Conservation (phyloP, 2,888 invertebrate species). For the Lypha dubia region DNA sequence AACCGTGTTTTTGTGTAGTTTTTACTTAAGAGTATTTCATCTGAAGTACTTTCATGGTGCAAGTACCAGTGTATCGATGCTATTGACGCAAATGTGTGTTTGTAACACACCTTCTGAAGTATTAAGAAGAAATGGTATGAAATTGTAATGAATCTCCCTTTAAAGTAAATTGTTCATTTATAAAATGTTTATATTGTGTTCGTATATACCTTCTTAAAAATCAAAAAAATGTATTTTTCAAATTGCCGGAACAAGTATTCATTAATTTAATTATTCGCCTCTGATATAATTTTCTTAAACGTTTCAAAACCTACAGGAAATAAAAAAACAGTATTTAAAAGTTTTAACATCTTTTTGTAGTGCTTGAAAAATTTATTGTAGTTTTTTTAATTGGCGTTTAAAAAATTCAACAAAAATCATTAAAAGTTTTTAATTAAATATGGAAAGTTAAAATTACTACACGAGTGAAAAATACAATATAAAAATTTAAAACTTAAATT, state of each 20-base stretch:
- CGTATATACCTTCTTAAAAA: not conserved
- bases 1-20: constrained; percentile 30
- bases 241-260: not conserved
- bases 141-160: constrained; percentile 49
- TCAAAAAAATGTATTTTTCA: not conserved
- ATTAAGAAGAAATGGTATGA: constrained; percentile 44
- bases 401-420: no score
- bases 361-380: not conserved
- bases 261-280: not conserved
- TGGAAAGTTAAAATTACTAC: no score
- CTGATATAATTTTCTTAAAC: not conserved
- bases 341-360: not conserved
- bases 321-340: not conserved
- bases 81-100: constrained; percentile 26
- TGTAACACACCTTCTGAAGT: constrained; percentile 59
- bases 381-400: no score
- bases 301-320: no score
- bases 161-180: constrained; percentile 13
- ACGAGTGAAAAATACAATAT: no score
- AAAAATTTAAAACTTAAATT: no score
- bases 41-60: no score
- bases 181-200: not conserved
- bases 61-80: not conserved
- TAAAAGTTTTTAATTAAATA: no score
- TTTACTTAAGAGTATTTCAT: not conserved